phyloP scores from a whole-genome alignment of 2,888 invertebrate species.

The Gandaritis pyraliata region DNA sequence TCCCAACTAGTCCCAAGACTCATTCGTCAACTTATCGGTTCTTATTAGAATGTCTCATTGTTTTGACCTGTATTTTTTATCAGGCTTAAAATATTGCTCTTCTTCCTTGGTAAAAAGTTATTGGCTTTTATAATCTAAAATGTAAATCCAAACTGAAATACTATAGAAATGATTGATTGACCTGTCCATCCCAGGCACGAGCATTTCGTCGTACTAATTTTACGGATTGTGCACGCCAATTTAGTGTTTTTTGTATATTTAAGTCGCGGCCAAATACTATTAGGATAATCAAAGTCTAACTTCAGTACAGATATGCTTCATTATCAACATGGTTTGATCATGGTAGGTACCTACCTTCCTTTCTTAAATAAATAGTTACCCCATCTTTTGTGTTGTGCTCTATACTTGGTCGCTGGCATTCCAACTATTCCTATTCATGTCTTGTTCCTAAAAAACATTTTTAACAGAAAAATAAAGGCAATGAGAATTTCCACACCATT shows the following conservation, averaged over 20 bases:
- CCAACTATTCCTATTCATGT: too few species aligned
- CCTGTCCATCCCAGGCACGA: constrained; percentile 19
- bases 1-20: too few species aligned
- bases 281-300: constrained; percentile 29
- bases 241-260: constrained; percentile 31
- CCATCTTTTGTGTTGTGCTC: too few species aligned
- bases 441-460: neutral
- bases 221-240: constrained; percentile 50
- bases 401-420: too few species aligned
- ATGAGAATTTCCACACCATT: constrained; percentile 7
- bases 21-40: too few species aligned
- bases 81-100: too few species aligned
- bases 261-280: constrained; percentile 28
- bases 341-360: neutral
- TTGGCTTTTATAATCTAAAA: neutral
- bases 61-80: too few species aligned
- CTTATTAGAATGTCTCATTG: too few species aligned
- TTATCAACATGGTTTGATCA: neutral
- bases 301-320: neutral
- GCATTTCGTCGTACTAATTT: constrained; percentile 51
- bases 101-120: neutral
- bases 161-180: constrained; percentile 32
- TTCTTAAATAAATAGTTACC: too few species aligned
- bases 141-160: constrained; percentile 14
- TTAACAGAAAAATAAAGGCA: constrained; percentile 1